These are phyloP conservation scores for Sebastes kiyomatsui DNA, from an alignment of 2,797 vertebrate species.

Conservation along the genomic window DNA sequence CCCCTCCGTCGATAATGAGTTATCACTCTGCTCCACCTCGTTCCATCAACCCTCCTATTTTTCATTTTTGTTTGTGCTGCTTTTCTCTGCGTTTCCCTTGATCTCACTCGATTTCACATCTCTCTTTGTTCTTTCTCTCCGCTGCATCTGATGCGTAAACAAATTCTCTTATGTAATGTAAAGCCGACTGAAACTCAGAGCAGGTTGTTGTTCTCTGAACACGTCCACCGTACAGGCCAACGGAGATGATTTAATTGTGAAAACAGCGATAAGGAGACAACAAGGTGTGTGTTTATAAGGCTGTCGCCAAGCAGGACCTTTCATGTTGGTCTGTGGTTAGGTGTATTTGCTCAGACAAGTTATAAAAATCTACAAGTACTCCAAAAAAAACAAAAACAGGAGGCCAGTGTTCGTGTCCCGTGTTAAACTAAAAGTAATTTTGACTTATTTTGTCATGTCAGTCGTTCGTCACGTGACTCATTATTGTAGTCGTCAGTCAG, in stretches of 20 bases:
- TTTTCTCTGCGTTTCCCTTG: conserved; percentile 9
- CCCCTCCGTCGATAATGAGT: conserved; percentile 19
- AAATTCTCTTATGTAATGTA: not conserved
- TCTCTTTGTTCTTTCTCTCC: not conserved
- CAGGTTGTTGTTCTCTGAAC: not conserved
- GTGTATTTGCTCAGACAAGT: not conserved
- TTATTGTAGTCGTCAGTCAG: too few relatives aligned
- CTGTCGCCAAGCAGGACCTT: not conserved
- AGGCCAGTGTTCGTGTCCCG: too few relatives aligned
- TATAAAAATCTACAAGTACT: not conserved
- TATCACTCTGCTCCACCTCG: conserved; percentile 1
- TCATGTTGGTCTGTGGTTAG: not conserved
- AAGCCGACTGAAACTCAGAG: not conserved
- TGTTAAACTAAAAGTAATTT: too few relatives aligned
- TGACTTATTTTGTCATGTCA: too few relatives aligned
- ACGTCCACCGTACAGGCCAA: not conserved
- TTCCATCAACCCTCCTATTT: not conserved
- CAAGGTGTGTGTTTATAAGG: not conserved
- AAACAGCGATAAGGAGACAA: not conserved
- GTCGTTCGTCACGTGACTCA: accelerated
- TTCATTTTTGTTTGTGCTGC: not conserved
- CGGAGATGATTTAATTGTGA: not conserved
- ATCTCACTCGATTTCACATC: not conserved
- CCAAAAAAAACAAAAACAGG: not conserved
- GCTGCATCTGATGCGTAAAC: not conserved